Evolutionary conservation across 2,888 invertebrate genomes (phyloP).

Genomic region (Resseliella maxima): DNA sequence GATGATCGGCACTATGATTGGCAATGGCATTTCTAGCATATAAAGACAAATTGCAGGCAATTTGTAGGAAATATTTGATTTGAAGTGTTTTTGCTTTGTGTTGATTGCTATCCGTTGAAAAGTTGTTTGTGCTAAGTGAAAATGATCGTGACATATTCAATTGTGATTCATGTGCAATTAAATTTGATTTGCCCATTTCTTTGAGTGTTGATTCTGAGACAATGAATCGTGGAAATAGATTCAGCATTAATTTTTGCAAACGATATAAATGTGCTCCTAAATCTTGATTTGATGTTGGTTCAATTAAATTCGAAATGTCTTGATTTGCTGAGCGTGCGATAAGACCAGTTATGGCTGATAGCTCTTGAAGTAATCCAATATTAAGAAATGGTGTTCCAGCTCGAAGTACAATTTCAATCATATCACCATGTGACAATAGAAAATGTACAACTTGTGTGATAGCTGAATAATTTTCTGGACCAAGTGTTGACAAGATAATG

Average conservation of each 20-base stretch:
- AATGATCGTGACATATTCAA: not conserved
- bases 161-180: slow-evolving; percentile 58
- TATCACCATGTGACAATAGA: slow-evolving; percentile 83
- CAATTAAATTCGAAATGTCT: slow-evolving; percentile 63
- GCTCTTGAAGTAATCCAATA: slow-evolving; percentile 76
- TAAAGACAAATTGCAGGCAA: slow-evolving; percentile 77
- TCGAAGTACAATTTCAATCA: slow-evolving; percentile 81
- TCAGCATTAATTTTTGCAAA: slow-evolving; percentile 80
- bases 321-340: slow-evolving; percentile 76
- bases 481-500: slow-evolving; percentile 83
- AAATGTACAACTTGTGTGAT: slow-evolving; percentile 84
- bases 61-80: slow-evolving; percentile 70
- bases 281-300: slow-evolving; percentile 67
- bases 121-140: slow-evolving; percentile 53
- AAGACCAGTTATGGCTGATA: slow-evolving; percentile 81
- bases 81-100: slow-evolving; percentile 64
- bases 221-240: slow-evolving; percentile 78
- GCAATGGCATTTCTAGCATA: slow-evolving; percentile 77
- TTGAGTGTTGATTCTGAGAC: slow-evolving; percentile 67
- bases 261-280: slow-evolving; percentile 74
- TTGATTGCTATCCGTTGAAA: slow-evolving; percentile 40
- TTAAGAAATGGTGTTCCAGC: slow-evolving; percentile 76
- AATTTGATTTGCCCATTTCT: slow-evolving; percentile 63
- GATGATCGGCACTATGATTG: slow-evolving; percentile 70
- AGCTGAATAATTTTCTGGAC: slow-evolving; percentile 85